Percentiles rank a stretch among this genome's conserved stretches.
phyloP scores from a whole-genome alignment of 2,113 vertebrate species.

The Struthidea cinerea region DNA sequence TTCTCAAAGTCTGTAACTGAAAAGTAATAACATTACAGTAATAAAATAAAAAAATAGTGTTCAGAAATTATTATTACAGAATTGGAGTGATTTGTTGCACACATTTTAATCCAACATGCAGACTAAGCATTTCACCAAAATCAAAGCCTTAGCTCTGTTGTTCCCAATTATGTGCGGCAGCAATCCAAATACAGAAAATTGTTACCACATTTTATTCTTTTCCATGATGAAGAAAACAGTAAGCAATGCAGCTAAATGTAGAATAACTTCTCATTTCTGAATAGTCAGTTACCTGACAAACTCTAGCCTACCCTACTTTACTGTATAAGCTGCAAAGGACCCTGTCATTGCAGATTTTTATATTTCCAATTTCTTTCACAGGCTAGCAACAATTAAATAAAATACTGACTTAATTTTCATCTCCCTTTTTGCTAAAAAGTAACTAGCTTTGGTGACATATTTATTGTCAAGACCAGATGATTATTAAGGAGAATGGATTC shows the following conservation, averaged over 20 bases:
- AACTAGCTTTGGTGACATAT: slow-evolving; percentile 18
- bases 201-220: slow-evolving; percentile 80
- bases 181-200: slow-evolving; percentile 79
- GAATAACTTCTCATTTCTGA: slow-evolving; percentile 53
- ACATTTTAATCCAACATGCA: slow-evolving; percentile 66
- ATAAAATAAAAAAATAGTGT: slow-evolving; percentile 50
- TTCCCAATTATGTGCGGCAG: slow-evolving; percentile 72
- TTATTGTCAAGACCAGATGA: slow-evolving; percentile 41
- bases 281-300: slow-evolving; percentile 46
- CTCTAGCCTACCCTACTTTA: background rate
- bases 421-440: background rate
- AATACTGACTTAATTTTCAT: background rate
- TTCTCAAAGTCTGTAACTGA: slow-evolving; percentile 44
- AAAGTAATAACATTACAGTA: slow-evolving; percentile 52
- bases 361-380: slow-evolving; percentile 5
- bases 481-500: slow-evolving; percentile 38
- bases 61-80: slow-evolving; percentile 56
- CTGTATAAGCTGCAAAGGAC: background rate
- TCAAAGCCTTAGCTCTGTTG: slow-evolving; percentile 64
- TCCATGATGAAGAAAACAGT: slow-evolving; percentile 69
- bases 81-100: slow-evolving; percentile 47
- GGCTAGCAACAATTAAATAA: background rate
- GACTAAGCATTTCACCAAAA: slow-evolving; percentile 65
- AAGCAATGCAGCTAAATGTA: slow-evolving; percentile 70
- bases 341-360: background rate